These are phyloP conservation scores for Acridotheres tristis DNA, from an alignment of 2,797 vertebrate genomes.

Conservation along the genomic window DNA sequence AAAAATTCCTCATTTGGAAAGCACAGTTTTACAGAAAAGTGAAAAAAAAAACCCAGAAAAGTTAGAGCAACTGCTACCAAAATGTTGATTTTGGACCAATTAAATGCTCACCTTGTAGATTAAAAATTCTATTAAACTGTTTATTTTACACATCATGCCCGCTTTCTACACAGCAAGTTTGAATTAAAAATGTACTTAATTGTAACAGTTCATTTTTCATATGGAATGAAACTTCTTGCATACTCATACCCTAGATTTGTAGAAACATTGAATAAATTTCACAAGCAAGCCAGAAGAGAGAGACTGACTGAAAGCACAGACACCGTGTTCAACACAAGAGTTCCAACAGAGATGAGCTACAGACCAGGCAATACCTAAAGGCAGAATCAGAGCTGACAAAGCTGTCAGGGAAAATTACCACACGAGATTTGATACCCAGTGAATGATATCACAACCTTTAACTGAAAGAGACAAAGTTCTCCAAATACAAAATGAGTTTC, in stretches of 20 bases:
- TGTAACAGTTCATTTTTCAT: constrained; percentile 27
- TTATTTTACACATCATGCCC: constrained; percentile 54
- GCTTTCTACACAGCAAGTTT: constrained; percentile 48
- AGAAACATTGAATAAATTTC: constrained; percentile 31
- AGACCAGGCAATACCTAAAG: constrained; percentile 25
- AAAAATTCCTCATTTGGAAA: background rate
- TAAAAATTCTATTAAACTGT: constrained; percentile 64
- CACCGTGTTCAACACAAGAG: background rate
- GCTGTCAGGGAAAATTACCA: background rate
- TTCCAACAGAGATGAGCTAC: constrained; percentile 3
- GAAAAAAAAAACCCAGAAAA: background rate
- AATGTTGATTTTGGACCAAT: constrained; percentile 36
- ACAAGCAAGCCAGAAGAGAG: constrained; percentile 53
- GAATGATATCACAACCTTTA: constrained; percentile 51
- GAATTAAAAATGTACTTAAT: constrained; percentile 35
- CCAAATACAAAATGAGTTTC: constrained; percentile 1
- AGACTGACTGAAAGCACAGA: constrained; percentile 44
- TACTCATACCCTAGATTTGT: constrained; percentile 34
- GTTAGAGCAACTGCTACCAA: background rate
- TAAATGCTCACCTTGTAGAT: constrained; percentile 58
- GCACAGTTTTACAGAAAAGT: background rate
- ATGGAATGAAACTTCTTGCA: constrained; percentile 34
- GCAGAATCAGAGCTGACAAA: constrained; percentile 42
- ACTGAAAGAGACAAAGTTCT: constrained; percentile 30
- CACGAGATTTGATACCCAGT: background rate